A percentile compares a stretch with the other conserved stretches of the same genome.
phyloP scores from a whole-genome alignment of 2,797 vertebrate genomes.

The Anisognathus igniventris region DNA sequence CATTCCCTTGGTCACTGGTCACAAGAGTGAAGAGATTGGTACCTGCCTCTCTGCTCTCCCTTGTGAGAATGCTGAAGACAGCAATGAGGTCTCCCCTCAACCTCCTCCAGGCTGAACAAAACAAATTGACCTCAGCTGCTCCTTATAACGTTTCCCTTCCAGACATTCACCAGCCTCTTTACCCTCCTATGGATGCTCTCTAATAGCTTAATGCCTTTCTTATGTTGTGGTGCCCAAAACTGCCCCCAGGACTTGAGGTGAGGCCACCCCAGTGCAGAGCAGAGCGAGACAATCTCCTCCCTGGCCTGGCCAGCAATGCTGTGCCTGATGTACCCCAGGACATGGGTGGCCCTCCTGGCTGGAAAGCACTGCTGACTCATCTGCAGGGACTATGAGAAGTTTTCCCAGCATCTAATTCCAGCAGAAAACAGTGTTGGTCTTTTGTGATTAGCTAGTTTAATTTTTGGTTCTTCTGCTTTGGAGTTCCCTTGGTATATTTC shows the following conservation, averaged over 20 bases:
- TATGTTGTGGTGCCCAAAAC: background rate
- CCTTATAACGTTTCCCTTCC: background rate
- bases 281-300: background rate
- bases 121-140: background rate
- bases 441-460: background rate
- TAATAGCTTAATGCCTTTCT: background rate
- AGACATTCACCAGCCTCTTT: background rate
- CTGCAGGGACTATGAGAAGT: background rate
- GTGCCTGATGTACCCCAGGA: background rate
- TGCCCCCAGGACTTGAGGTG: accelerated
- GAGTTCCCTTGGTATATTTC: background rate
- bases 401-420: background rate
- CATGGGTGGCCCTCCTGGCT: background rate
- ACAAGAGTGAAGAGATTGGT: accelerated
- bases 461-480: background rate
- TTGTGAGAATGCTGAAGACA: background rate
- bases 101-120: background rate
- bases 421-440: background rate
- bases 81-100: background rate
- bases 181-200: background rate
- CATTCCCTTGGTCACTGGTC: no score
- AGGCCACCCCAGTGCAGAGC: background rate
- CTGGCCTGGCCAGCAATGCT: accelerated
- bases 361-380: background rate
- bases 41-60: no score